Conservation (phyloP, 1,140 invertebrate genomes). For the Agrypnia vestita region DNA sequence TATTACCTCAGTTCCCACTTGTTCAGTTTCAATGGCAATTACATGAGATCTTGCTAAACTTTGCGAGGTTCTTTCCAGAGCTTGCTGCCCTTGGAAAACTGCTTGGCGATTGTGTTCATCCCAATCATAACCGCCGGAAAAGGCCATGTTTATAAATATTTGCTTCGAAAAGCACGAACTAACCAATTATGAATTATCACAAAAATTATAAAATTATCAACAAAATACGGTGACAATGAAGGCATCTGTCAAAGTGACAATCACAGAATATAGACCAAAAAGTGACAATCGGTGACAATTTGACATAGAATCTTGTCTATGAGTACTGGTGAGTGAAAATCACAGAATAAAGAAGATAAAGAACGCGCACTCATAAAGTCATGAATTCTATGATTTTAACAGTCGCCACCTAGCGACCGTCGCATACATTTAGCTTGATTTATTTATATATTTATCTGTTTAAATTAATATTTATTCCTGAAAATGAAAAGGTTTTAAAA, state of each 20-base stretch:
- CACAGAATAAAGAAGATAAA: no score
- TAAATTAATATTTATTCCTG: no score
- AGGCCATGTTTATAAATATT: slow-evolving; percentile 49
- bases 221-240: neutral
- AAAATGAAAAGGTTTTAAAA: no score
- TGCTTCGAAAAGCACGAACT: neutral
- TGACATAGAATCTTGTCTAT: no score
- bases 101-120: slow-evolving; percentile 72
- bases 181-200: neutral
- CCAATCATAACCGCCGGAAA: slow-evolving; percentile 65
- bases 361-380: no score
- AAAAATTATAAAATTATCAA: slow-evolving; percentile 7
- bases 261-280: no score
- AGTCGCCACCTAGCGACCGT: no score
- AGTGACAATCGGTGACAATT: no score
- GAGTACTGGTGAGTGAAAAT: no score
- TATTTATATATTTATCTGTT: no score
- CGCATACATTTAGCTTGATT: no score
- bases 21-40: slow-evolving; percentile 85
- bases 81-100: slow-evolving; percentile 74
- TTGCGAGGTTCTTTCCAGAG: slow-evolving; percentile 78
- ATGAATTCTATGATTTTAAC: no score
- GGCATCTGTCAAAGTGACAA: slow-evolving; percentile 11
- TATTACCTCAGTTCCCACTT: slow-evolving; percentile 80
- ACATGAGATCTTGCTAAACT: slow-evolving; percentile 80